Evolutionary conservation across 2,113 vertebrate species (phyloP), one percentile per base, ranked within the genome.

Genomic region (Chrysochloris asiatica): DNA sequence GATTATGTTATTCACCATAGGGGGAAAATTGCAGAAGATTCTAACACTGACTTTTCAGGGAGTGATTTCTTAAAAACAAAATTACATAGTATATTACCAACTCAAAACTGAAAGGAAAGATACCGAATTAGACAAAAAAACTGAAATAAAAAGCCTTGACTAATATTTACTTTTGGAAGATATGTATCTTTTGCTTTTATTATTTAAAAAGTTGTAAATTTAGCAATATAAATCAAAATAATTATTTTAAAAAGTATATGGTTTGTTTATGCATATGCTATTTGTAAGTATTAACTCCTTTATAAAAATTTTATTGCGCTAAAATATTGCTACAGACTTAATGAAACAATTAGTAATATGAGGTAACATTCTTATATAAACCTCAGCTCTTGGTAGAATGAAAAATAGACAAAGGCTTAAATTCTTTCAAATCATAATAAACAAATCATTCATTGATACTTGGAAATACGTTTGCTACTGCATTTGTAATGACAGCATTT

Each of bases 351-450:
- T 54, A 94, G 95, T n/a, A 92, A 16, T 16, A 92, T 52, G 19
- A 77, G 22, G 45, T 79, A 86, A 47, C 9, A 65, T 67, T 33
- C 59, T 7, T 65, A 76, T 16, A 89, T 36, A 90, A 16, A 73
- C 13, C 65, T 38, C 12, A 73, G 33, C 45, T 6, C 38, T 50
- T 52, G 47, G 41, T 11, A 94, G 79, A 84, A 3, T 52, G 43
- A 87, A 95, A 95, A 92, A 47, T 0, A 93, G n/a, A 82, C 82
- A 85, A 73, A 41, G 4, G 71, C 89, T 95, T 90, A 79, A 88
- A 94, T 67, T 48, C 92, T 47, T 88, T 89, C 47, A 86, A 65
- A 54, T 91, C 30, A 2, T 86, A 93, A 69, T 28, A 75, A 17
- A 52, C 12, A 83, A 36, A 86, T 82, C 24, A 88, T 59, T 65